Evolutionary conservation across 2,888 invertebrate species (phyloP).

Genomic region (Athalia cordata): DNA sequence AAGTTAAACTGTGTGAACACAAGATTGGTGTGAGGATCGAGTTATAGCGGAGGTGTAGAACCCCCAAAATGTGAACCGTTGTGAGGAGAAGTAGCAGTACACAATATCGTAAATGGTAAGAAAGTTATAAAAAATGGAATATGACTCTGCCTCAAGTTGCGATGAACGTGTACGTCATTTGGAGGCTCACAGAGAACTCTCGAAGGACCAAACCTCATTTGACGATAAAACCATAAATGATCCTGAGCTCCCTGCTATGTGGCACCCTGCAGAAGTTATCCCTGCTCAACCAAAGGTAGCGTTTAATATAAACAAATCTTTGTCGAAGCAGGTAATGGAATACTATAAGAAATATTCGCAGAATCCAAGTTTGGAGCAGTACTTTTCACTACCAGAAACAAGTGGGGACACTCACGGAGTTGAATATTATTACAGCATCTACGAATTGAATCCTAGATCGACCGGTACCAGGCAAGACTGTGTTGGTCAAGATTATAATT

Average conservation of each 20-base stretch:
- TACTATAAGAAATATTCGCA: slow-evolving; percentile 83
- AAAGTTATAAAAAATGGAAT: slow-evolving; percentile 61
- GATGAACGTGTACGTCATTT: slow-evolving; percentile 60
- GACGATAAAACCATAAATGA: no score
- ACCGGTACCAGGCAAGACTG: slow-evolving; percentile 56
- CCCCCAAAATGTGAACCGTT: slow-evolving; percentile 23
- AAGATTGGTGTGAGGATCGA: neutral
- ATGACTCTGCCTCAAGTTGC: slow-evolving; percentile 66
- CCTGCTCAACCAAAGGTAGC: slow-evolving; percentile 46
- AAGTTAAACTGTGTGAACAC: neutral
- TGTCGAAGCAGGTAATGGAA: slow-evolving; percentile 74
- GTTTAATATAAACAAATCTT: slow-evolving; percentile 54
- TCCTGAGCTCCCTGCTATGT: slow-evolving; percentile 46
- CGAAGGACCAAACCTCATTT: neutral
- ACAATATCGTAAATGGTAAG: slow-evolving; percentile 9
- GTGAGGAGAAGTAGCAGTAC: neutral
- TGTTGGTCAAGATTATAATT: slow-evolving; percentile 58
- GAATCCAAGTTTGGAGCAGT: slow-evolving; percentile 81
- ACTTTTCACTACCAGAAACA: slow-evolving; percentile 74
- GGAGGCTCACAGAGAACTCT: slow-evolving; percentile 53
- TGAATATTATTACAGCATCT: slow-evolving; percentile 61
- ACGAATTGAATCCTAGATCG: slow-evolving; percentile 58
- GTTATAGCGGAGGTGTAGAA: neutral
- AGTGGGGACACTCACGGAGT: slow-evolving; percentile 56
- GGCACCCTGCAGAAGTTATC: slow-evolving; percentile 47